These are phyloP conservation scores for Phytoseiulus persimilis DNA, from an alignment of 2,888 invertebrate species.

Conservation along the genomic window DNA sequence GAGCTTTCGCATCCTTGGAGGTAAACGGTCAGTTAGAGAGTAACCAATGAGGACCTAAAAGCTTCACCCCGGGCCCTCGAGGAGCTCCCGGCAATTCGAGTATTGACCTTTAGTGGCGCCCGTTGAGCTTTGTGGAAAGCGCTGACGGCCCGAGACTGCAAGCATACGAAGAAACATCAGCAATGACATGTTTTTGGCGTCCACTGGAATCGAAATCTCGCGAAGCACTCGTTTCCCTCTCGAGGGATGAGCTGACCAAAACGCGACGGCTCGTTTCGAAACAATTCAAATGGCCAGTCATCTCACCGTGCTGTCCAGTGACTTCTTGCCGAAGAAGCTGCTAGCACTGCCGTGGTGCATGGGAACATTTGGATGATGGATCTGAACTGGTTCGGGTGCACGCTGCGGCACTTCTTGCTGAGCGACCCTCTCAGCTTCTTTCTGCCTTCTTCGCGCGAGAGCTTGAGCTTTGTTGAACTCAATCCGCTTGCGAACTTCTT, in stretches of 20 bases:
- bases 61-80: too few relatives aligned
- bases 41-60: too few relatives aligned
- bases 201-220: too few relatives aligned
- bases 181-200: not conserved
- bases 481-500: slow-evolving; percentile 39
- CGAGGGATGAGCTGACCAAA: too few relatives aligned
- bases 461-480: slow-evolving; percentile 33
- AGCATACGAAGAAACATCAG: not conserved
- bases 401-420: not conserved
- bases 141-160: not conserved
- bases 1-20: not conserved
- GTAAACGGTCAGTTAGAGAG: not conserved
- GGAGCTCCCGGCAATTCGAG: too few relatives aligned
- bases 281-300: too few relatives aligned
- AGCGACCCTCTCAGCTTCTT: slow-evolving; percentile 46
- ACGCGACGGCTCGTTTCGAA: too few relatives aligned
- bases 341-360: not conserved
- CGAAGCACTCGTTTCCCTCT: too few relatives aligned
- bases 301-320: not conserved
- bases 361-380: not conserved
- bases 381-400: not conserved
- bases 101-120: not conserved
- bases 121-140: not conserved
- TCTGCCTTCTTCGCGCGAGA: slow-evolving; percentile 25
- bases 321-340: not conserved